These are phyloP conservation scores for Trichopoda pennipes DNA, from an alignment of 2,888 invertebrate genomes.

Conservation along the genomic window DNA sequence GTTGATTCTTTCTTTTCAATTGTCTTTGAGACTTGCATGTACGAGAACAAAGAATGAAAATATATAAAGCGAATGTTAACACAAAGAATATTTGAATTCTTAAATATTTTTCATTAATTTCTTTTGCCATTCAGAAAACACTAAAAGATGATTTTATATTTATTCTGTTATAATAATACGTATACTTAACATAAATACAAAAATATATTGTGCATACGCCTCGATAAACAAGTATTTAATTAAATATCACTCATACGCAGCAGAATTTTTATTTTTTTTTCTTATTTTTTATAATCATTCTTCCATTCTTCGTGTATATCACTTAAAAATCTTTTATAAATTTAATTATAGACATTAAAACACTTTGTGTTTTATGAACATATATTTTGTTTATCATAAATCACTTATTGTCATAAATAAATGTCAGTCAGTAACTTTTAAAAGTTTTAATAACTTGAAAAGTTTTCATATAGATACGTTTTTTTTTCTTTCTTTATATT, in stretches of 20 bases:
- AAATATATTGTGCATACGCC: slow-evolving; percentile 19
- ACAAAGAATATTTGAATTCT: neutral
- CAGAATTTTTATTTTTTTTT: neutral
- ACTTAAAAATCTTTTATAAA: too few relatives aligned
- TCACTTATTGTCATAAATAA: neutral
- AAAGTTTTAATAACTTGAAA: neutral
- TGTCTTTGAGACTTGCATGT: neutral
- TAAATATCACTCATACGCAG: slow-evolving; percentile 14
- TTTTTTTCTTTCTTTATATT: slow-evolving; percentile 4
- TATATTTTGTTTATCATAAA: neutral
- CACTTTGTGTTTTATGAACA: too few relatives aligned
- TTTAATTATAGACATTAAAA: too few relatives aligned
- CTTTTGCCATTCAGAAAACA: neutral
- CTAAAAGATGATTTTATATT: neutral
- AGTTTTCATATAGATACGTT: neutral
- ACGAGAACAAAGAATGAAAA: neutral
- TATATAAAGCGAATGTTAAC: neutral
- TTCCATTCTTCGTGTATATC: neutral
- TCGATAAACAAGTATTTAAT: slow-evolving; percentile 24
- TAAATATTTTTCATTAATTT: neutral
- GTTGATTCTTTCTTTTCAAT: neutral
- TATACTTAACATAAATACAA: slow-evolving; percentile 1
- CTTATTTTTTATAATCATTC: neutral
- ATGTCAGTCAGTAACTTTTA: neutral
- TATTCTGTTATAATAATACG: neutral